phyloP scores from a whole-genome alignment of 1,140 invertebrate genomes.

The Cyclina sinensis region DNA sequence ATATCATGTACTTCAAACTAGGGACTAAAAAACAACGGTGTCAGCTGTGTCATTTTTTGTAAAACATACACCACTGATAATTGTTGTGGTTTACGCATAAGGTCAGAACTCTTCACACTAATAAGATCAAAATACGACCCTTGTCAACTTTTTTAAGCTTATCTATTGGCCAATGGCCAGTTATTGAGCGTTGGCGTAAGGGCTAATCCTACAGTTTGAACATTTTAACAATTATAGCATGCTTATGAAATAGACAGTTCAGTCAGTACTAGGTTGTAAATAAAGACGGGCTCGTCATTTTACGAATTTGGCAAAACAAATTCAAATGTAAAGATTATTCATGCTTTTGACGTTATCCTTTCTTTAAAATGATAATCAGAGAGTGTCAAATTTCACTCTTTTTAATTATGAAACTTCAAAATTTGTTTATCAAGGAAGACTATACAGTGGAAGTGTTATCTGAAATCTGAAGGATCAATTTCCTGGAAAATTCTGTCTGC shows the following conservation, averaged over 20 bases:
- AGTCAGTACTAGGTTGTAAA: constrained; percentile 21
- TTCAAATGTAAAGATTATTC: not conserved
- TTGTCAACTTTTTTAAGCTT: constrained; percentile 19
- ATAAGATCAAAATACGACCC: constrained; percentile 4
- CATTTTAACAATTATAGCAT: not conserved
- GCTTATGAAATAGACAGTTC: not conserved
- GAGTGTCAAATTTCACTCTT: constrained; percentile 14
- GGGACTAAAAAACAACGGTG: not conserved
- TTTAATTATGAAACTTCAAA: not conserved
- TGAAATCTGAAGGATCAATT: no score
- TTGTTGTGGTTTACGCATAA: not conserved
- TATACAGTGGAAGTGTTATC: not conserved
- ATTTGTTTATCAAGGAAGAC: not conserved
- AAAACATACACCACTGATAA: not conserved
- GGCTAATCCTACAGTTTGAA: constrained; percentile 12
- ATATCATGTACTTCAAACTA: constrained; percentile 11
- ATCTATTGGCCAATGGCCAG: constrained; percentile 16
- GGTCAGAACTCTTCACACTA: constrained; percentile 14
- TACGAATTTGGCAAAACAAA: constrained; percentile 12
- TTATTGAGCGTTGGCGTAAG: constrained; percentile 31
- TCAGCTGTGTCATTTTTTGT: not conserved
- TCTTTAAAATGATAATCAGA: not conserved
- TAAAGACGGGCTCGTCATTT: not conserved
- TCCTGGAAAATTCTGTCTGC: no score
- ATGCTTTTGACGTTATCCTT: not conserved